Evolutionary conservation across 2,888 invertebrate genomes (phyloP).

Genomic region (Tiliacea citrago): DNA sequence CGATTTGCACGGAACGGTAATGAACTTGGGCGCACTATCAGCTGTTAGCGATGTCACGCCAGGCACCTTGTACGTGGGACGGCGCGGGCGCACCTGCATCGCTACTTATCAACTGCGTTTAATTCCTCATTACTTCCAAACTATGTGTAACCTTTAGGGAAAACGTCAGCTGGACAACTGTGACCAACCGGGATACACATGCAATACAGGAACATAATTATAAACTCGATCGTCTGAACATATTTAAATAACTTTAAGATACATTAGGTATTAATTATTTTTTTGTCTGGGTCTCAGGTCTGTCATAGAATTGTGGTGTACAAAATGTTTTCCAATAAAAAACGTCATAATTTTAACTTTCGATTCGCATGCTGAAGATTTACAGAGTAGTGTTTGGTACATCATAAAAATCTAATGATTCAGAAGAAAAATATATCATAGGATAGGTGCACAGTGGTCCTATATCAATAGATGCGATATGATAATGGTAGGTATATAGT

Average conservation of each 20-base stretch:
- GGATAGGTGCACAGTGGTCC: not conserved
- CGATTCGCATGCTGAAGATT: not conserved
- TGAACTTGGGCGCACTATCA: constrained; percentile 88
- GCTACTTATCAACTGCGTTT: constrained; percentile 67
- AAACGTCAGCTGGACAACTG: constrained; percentile 62
- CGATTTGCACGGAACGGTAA: constrained; percentile 86
- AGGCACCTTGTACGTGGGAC: constrained; percentile 68
- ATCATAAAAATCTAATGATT: constrained; percentile 1
- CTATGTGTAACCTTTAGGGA: constrained; percentile 70
- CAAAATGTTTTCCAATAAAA: constrained; percentile 3
- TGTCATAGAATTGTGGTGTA: not conserved
- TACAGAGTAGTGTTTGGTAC: not conserved
- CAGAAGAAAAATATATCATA: not conserved
- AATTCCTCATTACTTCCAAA: constrained; percentile 64
- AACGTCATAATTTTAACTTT: constrained; percentile 1
- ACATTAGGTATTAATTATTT: not conserved
- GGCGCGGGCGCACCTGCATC: constrained; percentile 67
- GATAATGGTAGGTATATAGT: constrained; percentile 20
- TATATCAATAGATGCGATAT: constrained; percentile 10
- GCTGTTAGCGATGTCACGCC: constrained; percentile 81
- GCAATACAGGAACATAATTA: not conserved
- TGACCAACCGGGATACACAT: constrained; percentile 25
- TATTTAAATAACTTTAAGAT: constrained; percentile 10
- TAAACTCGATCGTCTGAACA: not conserved
- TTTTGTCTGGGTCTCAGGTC: not conserved